Evolutionary conservation across 2,797 vertebrate species (phyloP).

Genomic region (Hoplostethus atlanticus): DNA sequence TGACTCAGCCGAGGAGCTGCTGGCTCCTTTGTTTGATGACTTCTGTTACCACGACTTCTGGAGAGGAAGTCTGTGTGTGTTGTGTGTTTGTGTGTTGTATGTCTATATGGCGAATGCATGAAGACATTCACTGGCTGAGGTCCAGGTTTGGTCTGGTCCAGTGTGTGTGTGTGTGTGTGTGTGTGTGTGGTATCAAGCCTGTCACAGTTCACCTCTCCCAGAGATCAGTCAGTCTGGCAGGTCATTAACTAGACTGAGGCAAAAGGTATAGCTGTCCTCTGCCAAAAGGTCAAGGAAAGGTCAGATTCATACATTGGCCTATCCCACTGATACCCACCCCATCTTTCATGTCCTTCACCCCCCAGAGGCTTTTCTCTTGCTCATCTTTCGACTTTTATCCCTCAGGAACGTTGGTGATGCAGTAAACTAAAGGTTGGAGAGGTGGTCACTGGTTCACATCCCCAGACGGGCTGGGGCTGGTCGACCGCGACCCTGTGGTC

Average conservation of each 20-base stretch:
- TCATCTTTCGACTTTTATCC: too few species aligned
- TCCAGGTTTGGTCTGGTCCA: background rate
- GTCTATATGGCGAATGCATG: background rate
- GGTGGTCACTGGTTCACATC: background rate
- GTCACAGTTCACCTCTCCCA: slow-evolving; percentile 29
- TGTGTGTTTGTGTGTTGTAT: background rate
- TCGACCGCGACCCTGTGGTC: too few species aligned
- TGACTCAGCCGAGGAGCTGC: slow-evolving; percentile 59
- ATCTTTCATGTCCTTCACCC: slow-evolving; percentile 1
- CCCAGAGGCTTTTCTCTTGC: background rate
- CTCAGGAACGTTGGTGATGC: too few species aligned
- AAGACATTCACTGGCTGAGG: background rate
- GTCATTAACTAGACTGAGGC: slow-evolving; percentile 59
- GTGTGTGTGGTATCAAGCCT: slow-evolving; percentile 1
- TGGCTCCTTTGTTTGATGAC: slow-evolving; percentile 41
- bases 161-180: slow-evolving; percentile 6
- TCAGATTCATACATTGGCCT: slow-evolving; percentile 35
- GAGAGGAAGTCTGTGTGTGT: slow-evolving; percentile 3
- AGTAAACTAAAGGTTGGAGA: slow-evolving; percentile 13
- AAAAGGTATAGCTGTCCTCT: slow-evolving; percentile 28
- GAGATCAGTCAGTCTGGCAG: slow-evolving; percentile 64
- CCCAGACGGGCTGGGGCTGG: background rate
- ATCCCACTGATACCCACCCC: slow-evolving; percentile 18
- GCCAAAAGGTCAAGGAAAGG: slow-evolving; percentile 64
- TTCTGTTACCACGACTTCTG: slow-evolving; percentile 20